phyloP scores from a whole-genome alignment of 2,888 invertebrate genomes.

The Oegoconia quadripuncta region DNA sequence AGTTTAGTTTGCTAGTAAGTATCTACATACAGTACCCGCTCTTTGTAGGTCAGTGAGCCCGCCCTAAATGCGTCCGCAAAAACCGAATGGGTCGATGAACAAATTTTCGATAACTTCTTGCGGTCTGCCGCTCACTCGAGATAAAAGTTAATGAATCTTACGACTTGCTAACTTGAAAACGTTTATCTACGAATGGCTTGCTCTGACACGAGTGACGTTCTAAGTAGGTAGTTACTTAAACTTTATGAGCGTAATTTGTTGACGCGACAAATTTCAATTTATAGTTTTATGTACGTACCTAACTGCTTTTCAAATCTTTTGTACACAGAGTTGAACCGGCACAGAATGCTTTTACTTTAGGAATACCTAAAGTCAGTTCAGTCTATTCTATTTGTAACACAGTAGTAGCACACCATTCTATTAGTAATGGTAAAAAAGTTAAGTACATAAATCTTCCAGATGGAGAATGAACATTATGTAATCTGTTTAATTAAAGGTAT shows the following conservation, averaged over 20 bases:
- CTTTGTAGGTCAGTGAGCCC: constrained; percentile 35
- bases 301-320: too few species aligned
- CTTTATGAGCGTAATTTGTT: too few species aligned
- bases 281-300: too few species aligned
- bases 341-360: too few species aligned
- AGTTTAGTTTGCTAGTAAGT: constrained; percentile 23
- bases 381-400: too few species aligned
- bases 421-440: not conserved
- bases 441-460: not conserved
- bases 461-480: not conserved
- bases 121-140: constrained; percentile 19
- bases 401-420: not conserved
- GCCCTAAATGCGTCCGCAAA: constrained; percentile 36
- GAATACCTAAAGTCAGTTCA: too few species aligned
- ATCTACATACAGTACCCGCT: constrained; percentile 26
- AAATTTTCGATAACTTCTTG: constrained; percentile 37
- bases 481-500: constrained; percentile 67
- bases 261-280: too few species aligned
- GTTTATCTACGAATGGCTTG: constrained; percentile 3
- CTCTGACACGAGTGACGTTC: not conserved
- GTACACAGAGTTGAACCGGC: too few species aligned
- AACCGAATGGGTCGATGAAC: constrained; percentile 35
- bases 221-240: too few species aligned
- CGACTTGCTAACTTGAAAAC: constrained; percentile 4
- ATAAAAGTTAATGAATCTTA: constrained; percentile 17